Conservation (phyloP, 2,888 invertebrate species). For the Hirtodrosophila cameraria region DNA sequence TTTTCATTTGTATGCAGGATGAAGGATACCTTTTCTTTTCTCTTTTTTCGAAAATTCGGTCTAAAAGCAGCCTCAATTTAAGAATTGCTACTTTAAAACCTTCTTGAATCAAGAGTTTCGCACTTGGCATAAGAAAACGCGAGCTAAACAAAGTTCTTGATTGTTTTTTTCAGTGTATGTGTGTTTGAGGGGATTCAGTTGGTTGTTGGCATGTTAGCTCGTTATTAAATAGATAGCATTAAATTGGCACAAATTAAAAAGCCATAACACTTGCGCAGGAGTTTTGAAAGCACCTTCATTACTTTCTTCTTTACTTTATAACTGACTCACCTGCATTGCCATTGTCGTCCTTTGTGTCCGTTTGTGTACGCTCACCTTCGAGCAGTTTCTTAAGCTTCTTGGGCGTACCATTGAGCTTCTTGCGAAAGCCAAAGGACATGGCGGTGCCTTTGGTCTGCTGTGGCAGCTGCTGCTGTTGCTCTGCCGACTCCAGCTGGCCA, state of each 20-base stretch:
- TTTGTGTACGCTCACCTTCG: constrained; percentile 50
- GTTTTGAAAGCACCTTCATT: too few relatives aligned
- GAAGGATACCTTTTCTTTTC: too few relatives aligned
- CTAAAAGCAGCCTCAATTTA: too few relatives aligned
- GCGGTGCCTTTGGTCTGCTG: constrained; percentile 88
- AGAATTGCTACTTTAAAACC: too few relatives aligned
- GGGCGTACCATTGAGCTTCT: constrained; percentile 86
- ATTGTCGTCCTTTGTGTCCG: constrained; percentile 81
- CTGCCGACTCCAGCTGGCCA: constrained; percentile 33
- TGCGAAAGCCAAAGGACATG: constrained; percentile 93
- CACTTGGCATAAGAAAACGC: too few relatives aligned
- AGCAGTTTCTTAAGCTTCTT: constrained; percentile 82
- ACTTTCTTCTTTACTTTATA: too few relatives aligned
- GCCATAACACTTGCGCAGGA: constrained; percentile 40
- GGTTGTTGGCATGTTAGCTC: constrained; percentile 37
- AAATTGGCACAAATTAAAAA: constrained; percentile 62
- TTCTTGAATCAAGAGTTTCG: too few relatives aligned
- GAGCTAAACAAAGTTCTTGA: too few relatives aligned
- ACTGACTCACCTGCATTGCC: constrained; percentile 82
- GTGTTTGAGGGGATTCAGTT: background rate
- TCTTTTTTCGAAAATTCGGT: too few relatives aligned
- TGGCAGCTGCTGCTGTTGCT: constrained; percentile 46
- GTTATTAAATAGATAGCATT: constrained; percentile 31
- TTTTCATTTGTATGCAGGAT: too few relatives aligned
- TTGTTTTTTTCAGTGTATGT: too few relatives aligned